phyloP scores from a whole-genome alignment of 2,797 vertebrate genomes.

The Acipenser ruthenus region DNA sequence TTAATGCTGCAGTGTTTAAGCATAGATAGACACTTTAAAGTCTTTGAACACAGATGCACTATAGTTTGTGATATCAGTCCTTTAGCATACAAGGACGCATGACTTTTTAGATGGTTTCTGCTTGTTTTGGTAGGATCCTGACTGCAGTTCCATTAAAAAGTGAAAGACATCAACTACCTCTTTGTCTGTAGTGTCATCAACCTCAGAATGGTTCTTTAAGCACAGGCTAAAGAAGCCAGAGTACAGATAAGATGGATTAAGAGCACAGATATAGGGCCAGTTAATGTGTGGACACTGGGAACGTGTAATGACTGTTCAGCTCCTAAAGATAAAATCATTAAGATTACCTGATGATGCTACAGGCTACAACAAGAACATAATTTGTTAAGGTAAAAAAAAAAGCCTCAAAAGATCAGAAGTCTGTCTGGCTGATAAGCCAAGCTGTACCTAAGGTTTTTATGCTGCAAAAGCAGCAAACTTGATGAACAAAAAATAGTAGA shows the following conservation, averaged over 20 bases:
- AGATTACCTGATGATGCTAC: constrained; percentile 3
- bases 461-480: constrained; percentile 38
- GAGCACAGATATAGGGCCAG: constrained; percentile 8
- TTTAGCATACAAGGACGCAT: too few species aligned
- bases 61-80: too few species aligned
- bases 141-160: neutral
- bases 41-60: too few species aligned
- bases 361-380: constrained; percentile 12
- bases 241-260: constrained; percentile 12
- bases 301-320: constrained; percentile 40
- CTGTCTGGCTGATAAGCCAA: constrained; percentile 45
- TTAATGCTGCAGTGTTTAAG: too few species aligned
- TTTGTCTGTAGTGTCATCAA: neutral
- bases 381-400: constrained; percentile 25
- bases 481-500: constrained; percentile 33
- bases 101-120: too few species aligned
- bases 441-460: constrained; percentile 47
- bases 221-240: constrained; percentile 4
- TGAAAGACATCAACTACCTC: constrained; percentile 9
- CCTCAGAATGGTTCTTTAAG: constrained; percentile 3
- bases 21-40: too few species aligned
- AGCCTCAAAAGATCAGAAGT: constrained; percentile 43
- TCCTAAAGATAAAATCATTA: constrained; percentile 26
- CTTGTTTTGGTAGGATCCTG: too few species aligned
- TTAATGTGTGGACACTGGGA: constrained; percentile 44